Base-by-base conservation (phyloP, 2,113 vertebrate genomes). In the Clarias batrachus region DNA sequence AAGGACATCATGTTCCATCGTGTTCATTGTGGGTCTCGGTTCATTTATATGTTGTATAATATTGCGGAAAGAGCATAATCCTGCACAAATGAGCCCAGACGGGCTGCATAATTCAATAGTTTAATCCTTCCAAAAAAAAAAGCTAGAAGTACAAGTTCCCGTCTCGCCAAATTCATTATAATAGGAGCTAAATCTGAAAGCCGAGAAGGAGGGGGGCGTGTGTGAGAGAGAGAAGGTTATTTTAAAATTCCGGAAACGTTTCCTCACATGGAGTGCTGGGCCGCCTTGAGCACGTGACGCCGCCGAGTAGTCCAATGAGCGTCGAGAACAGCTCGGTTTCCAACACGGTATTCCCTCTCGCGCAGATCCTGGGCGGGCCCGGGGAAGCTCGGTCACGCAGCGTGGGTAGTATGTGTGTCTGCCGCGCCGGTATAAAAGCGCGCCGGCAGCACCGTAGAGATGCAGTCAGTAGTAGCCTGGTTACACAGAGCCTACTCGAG, bases 211-310 rank as follows among this genome's bases (percentile, higher is more conserved):
- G 37, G 83, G 81, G 65, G 27, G 56, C 33, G 73, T 37, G n/a
- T 65, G 56, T 27, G 65, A 76, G 1, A 73, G 57, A 25, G 30
- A 11, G 33, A 57, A 11, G 56, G 66, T 70, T 84, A 85, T 91
- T 83, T 87, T 89, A 94, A 83, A 94, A 91, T 94, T 95, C 95
- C 95, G 95, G 95, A 95, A 95, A 27, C 92, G 85, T 86, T 90
- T 56, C 93, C 93, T 76, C 48, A 92, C 88, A 95, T 92, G 93
- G 95, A 91, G 81, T 90, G 84, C 84, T 89, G 90, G 93, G 95
- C 90, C 87, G 93, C 76, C 89, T 94, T 93, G 93, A 92, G 92
- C 92, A 92, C 89, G 84, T 87, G 91, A 92, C 91, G 93, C 92
- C 85, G 87, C 57, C 56, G 37, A 12, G 77, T 21, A 78, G 78